Percentiles rank a stretch among this genome's conserved stretches.
These are phyloP conservation scores for Mustela lutreola DNA, from an alignment of 2,113 vertebrate species.

Conservation along the genomic window DNA sequence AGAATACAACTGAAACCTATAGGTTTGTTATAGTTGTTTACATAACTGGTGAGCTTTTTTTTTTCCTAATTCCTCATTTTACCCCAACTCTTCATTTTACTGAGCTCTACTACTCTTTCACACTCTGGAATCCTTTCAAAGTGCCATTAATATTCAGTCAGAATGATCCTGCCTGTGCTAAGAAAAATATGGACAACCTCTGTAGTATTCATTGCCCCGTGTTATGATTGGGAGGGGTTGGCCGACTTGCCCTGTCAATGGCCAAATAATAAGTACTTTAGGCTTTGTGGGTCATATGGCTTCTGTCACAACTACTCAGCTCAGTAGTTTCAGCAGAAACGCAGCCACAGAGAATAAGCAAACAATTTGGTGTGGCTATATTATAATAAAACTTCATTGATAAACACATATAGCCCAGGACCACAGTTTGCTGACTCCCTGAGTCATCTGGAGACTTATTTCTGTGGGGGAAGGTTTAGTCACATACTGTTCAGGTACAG, in stretches of 20 bases:
- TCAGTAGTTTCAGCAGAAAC: not conserved
- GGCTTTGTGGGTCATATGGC: not conserved
- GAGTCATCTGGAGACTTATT: not conserved
- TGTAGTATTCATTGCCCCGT: not conserved
- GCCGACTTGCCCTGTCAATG: not conserved
- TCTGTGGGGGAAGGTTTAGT: not conserved
- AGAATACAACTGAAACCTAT: not conserved
- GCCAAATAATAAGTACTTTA: not conserved
- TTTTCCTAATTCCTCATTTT: not conserved
- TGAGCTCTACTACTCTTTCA: not conserved
- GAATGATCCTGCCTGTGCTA: not conserved
- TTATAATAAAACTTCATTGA: constrained; percentile 5
- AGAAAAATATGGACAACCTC: not conserved
- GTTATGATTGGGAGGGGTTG: not conserved
- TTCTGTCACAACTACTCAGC: not conserved
- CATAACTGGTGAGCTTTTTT: not conserved
- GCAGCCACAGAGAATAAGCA: not conserved
- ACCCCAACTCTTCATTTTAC: not conserved
- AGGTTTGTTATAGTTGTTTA: not conserved
- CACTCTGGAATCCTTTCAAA: not conserved
- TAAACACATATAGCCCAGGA: not conserved
- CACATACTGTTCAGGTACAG: not conserved
- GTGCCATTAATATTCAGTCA: not conserved
- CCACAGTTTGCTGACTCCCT: not conserved
- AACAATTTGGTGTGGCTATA: not conserved